Conservation (phyloP, 2,113 vertebrate genomes). For the Oostethus manadensis region DNA sequence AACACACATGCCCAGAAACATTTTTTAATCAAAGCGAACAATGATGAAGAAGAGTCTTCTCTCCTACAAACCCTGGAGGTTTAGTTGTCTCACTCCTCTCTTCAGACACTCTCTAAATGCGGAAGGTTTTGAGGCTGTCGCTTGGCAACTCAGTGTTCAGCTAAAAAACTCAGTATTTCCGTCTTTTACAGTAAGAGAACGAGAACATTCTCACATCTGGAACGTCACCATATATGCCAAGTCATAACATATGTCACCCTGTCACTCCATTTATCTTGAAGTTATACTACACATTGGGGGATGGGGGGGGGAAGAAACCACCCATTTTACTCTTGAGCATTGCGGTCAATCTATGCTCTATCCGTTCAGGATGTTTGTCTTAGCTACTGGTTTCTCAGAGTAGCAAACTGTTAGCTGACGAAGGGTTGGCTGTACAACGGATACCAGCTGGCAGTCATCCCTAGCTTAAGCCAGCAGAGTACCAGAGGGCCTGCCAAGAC, state of each 20-base stretch:
- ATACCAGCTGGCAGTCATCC: conserved; percentile 57
- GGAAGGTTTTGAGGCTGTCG: too few relatives aligned
- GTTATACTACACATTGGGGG: conserved; percentile 13
- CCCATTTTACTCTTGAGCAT: conserved; percentile 24
- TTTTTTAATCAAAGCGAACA: conserved; percentile 32
- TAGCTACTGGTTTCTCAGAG: conserved; percentile 37
- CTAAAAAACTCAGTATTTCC: neutral
- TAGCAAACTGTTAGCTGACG: conserved; percentile 27
- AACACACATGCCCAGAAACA: too few relatives aligned
- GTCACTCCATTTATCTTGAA: conserved; percentile 46
- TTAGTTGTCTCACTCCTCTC: too few relatives aligned
- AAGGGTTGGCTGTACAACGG: conserved; percentile 25
- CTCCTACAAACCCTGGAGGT: too few relatives aligned
- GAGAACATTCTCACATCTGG: neutral
- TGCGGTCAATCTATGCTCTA: conserved; percentile 20
- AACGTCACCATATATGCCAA: neutral
- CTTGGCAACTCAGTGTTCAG: too few relatives aligned
- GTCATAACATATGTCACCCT: neutral
- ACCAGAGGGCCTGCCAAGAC: conserved; percentile 38
- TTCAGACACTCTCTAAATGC: too few relatives aligned
- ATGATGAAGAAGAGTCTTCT: conserved; percentile 42
- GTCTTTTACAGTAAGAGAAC: neutral
- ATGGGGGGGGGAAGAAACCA: conserved; percentile 25
- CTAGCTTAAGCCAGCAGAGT: conserved; percentile 33
- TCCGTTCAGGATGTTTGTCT: conserved; percentile 30